Evolutionary conservation across 2,888 invertebrate genomes (phyloP), one percentile per base, ranked within the genome.

Genomic region (Diaprepes abbreviatus): DNA sequence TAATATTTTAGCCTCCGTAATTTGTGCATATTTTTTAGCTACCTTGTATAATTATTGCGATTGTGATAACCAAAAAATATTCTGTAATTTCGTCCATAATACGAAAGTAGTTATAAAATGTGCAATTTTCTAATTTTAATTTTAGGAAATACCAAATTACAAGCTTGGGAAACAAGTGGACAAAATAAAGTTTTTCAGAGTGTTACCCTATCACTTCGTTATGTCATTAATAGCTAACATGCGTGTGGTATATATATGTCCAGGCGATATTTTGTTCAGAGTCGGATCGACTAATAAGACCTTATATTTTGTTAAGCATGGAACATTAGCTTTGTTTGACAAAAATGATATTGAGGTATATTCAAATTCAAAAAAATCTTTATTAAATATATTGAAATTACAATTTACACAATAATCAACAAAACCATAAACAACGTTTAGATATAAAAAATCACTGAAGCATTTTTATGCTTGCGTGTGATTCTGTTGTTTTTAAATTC

Each of bases 291-390:
- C 10, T 5, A 14, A 40, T 0, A 57, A 57, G 12, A 16, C 12
- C n/a, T 17, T 71, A 16, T 71, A 66, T 43, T 67, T 16, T 17
- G 48, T 71, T 33, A 63, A 57, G 35, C 19, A 17, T 12, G 71
- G 71, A 12, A 67, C 66, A n/a, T 57, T 67, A 1, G 71, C 71
- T n/a, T 57, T 71, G 14, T 63, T 63, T 35, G 64, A 67, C 35
- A 43, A 57, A 35, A 12, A 67, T 17, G 36, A 24, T 21, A 19
- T 10, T 14, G 71, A 71, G 66, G 70, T 66, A 66, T 5, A 17
- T 40, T n/a, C n/a, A n/a, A n/a, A n/a, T n/a, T n/a, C n/a, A n/a
- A n/a, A n/a, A n/a, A n/a, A n/a, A n/a, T n/a, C n/a, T n/a, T n/a
- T n/a, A n/a, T n/a, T n/a, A 71, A 62, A 66, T 66, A 66, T 4